Evolutionary conservation across 2,113 vertebrate genomes (phyloP).

Genomic region (Rattus rattus): DNA sequence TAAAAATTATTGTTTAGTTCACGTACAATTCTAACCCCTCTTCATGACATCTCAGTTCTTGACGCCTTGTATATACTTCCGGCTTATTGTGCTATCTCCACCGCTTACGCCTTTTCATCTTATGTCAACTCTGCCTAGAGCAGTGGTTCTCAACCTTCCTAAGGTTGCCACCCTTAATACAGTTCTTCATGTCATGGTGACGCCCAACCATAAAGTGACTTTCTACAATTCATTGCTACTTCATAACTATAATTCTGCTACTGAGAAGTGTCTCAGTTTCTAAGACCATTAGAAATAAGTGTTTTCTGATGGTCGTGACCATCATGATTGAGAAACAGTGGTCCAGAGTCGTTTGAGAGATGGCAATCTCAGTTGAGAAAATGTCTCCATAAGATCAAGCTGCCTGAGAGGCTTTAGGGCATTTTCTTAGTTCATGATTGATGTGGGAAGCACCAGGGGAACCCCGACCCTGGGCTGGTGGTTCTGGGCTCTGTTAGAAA

Average conservation of each 20-base stretch:
- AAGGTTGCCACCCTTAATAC: not conserved
- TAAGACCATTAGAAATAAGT: no score
- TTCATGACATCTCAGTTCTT: not conserved
- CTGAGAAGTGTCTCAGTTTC: no score
- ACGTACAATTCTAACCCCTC: not conserved
- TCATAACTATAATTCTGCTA: not conserved
- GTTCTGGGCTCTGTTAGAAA: not conserved
- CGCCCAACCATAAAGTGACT: not conserved
- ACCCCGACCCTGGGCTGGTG: not conserved
- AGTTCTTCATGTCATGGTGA: not conserved
- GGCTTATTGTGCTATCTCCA: not conserved
- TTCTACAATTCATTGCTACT: not conserved
- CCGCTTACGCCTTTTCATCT: no score
- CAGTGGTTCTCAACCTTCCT: not conserved
- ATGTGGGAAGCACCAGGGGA: not conserved
- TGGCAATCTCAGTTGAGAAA: not conserved
- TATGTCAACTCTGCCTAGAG: not conserved
- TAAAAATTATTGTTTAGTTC: not conserved
- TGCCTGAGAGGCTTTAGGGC: not conserved
- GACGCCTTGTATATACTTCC: not conserved
- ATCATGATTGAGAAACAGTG: not conserved
- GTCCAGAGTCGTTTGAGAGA: not conserved
- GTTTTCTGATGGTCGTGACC: not conserved
- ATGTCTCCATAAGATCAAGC: not conserved
- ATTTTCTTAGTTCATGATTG: not conserved